Evolutionary conservation across 2,888 invertebrate species (phyloP).

Genomic region (Acronicta leporina): DNA sequence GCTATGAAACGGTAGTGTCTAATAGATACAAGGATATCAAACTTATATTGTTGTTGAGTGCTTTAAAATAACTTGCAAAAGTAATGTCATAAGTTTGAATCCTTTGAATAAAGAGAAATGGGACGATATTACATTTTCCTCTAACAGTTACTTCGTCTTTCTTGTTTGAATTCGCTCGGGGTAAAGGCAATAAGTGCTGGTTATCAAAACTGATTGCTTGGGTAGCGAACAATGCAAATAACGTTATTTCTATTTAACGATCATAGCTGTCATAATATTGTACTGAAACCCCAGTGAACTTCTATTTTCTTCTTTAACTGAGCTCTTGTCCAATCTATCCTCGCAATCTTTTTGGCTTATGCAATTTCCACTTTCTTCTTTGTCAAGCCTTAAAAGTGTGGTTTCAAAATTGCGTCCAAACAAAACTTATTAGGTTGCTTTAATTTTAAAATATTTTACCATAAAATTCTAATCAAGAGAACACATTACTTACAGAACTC

Average conservation of each 20-base stretch:
- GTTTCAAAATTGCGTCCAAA: neutral
- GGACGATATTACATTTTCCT: constrained; percentile 29
- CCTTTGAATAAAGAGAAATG: constrained; percentile 33
- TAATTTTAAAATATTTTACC: constrained; percentile 24
- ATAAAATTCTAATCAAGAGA: constrained; percentile 24
- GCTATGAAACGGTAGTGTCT: constrained; percentile 14
- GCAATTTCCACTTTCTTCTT: too few relatives aligned
- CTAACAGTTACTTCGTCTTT: constrained; percentile 23
- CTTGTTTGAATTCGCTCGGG: constrained; percentile 17
- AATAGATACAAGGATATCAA: constrained; percentile 19
- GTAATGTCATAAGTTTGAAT: constrained; percentile 51
- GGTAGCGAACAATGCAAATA: constrained; percentile 8
- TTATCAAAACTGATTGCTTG: constrained; percentile 19
- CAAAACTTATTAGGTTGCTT: constrained; percentile 3
- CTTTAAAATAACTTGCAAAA: constrained; percentile 40
- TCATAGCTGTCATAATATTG: too few relatives aligned
- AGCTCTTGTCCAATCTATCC: too few relatives aligned
- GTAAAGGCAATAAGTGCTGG: constrained; percentile 16
- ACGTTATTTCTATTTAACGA: too few relatives aligned
- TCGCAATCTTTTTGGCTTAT: too few relatives aligned
- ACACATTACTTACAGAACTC: constrained; percentile 24
- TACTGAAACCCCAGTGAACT: too few relatives aligned
- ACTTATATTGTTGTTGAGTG: constrained; percentile 33
- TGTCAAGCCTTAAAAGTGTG: too few relatives aligned
- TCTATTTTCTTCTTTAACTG: too few relatives aligned